These are phyloP conservation scores for Gymnobelideus leadbeateri DNA, from an alignment of 2,113 vertebrate species.

Conservation along the genomic window DNA sequence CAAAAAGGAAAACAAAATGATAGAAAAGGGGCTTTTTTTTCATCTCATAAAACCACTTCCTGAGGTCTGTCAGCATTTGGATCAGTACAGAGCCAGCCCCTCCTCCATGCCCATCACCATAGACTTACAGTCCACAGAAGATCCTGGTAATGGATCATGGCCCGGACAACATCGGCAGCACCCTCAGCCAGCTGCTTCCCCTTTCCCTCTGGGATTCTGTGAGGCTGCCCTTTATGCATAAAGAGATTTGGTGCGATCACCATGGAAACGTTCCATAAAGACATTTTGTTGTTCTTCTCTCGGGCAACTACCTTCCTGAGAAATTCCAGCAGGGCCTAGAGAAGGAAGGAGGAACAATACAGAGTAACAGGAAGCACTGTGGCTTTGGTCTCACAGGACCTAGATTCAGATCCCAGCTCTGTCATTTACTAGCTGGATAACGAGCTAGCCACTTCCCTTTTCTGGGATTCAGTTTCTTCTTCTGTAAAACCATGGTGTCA, in stretches of 20 bases:
- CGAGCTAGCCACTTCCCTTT: neutral
- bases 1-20: neutral
- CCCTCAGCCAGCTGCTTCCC: slow-evolving; percentile 92
- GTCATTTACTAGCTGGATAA: neutral
- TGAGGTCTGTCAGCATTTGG: neutral
- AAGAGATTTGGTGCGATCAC: slow-evolving; percentile 96
- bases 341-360: neutral
- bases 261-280: slow-evolving; percentile 93
- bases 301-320: slow-evolving; percentile 90
- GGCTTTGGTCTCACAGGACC: neutral
- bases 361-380: neutral
- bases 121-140: slow-evolving; percentile 92
- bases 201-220: slow-evolving; percentile 87
- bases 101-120: neutral
- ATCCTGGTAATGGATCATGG: slow-evolving; percentile 93
- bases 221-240: slow-evolving; percentile 90
- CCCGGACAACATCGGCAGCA: slow-evolving; percentile 89
- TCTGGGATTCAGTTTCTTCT: neutral
- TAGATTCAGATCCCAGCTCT: neutral
- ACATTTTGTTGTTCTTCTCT: slow-evolving; percentile 94
- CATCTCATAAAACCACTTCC: neutral
- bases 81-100: neutral
- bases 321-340: slow-evolving; percentile 92
- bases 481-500: neutral
- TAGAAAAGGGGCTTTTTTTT: neutral